Conservation (phyloP, 2,888 invertebrate species). For the Crepidodera aurea region DNA sequence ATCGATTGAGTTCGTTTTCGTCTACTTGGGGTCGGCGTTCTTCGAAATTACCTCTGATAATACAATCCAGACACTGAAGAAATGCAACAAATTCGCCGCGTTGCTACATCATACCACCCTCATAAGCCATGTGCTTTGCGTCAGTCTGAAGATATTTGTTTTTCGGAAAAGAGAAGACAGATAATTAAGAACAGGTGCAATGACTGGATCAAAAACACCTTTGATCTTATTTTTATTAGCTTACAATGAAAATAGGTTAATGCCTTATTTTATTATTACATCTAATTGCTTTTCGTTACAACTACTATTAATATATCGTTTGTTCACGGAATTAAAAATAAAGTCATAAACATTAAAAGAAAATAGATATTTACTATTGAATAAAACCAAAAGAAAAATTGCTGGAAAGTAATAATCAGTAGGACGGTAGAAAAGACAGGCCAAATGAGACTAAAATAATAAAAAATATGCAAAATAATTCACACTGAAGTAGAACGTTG, state of each 20-base stretch:
- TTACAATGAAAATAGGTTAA: background rate
- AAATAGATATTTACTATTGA: no score
- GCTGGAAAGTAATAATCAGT: no score
- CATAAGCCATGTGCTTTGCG: conserved; percentile 9
- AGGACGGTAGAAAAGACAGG: no score
- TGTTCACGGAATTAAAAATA: background rate
- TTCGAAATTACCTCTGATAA: conserved; percentile 20
- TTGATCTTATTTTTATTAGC: conserved; percentile 5
- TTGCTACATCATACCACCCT: background rate
- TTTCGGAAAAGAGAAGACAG: background rate
- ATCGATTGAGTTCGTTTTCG: conserved; percentile 29
- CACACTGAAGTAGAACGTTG: no score
- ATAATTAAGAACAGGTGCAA: conserved; percentile 10
- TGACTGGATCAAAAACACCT: background rate
- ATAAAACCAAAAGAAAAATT: no score
- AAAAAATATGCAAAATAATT: no score
- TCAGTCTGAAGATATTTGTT: conserved; percentile 1
- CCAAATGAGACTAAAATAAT: no score
- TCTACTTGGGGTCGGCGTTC: conserved; percentile 26
- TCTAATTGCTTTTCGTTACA: no score
- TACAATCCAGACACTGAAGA: conserved; percentile 15
- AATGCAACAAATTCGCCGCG: conserved; percentile 8
- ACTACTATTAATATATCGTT: background rate
- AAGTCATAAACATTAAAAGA: no score
- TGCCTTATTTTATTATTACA: background rate